Evolutionary conservation across 1,140 invertebrate species (phyloP), one percentile per base, ranked within the genome.

Genomic region (Hyles euphorbiae): DNA sequence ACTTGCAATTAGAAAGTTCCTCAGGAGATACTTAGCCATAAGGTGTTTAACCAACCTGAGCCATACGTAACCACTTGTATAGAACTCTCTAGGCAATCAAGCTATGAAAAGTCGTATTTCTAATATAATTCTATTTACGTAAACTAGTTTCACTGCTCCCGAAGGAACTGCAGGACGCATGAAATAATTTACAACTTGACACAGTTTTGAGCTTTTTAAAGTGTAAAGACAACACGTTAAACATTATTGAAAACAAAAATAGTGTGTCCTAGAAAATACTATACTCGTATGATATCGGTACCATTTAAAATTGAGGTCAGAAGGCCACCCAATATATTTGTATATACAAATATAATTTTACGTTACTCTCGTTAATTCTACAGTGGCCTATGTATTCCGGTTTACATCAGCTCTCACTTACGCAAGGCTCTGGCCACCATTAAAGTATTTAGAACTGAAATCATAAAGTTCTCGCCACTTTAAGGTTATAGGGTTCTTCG

Each of bases 321-420:
- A 70, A 68, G 71, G 67, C 52, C 63, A 36, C 33, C 57, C 58
- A 61, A 63, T 66, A 61, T 55, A 34, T 58, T 63, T n/a, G 58
- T 57, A 63, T 48, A n/a, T 44, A 51, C 34, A 32, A 54, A 60
- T 69, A 62, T 61, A 68, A 70, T 74, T 74, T 81, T 80, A 57
- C 75, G 74, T 76, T 81, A 84, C 67, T 65, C 61, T 72, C 72
- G 76, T 81, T 77, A 78, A 74, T 76, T 73, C 60, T 60, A 68
- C 64, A 58, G 64, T 77, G 71, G 78, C 79, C 74, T 72, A 58
- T 52, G 5, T 68, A 71, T 71, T 67, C 62, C 71, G 70, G 60
- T 76, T 76, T 84, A 84, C 81, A 77, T 83, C 70, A 65, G 70
- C 67, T 59, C 56, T 59, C 65, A 68, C 68, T 85, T 85, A 68